phyloP scores from a whole-genome alignment of 2,888 invertebrate species.

The Meandrusa payeni region DNA sequence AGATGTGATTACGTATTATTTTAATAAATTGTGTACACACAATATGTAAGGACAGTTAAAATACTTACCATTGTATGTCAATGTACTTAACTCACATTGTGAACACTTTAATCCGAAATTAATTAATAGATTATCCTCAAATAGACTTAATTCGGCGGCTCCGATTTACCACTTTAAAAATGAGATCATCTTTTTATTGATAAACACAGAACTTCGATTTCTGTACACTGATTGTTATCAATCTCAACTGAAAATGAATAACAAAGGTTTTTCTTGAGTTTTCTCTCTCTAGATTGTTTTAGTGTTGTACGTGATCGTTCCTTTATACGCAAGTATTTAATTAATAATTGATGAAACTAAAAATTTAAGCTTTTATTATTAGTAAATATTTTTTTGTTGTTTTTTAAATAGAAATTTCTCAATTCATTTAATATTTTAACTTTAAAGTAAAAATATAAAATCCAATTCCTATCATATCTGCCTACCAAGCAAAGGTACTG shows the following conservation, averaged over 20 bases:
- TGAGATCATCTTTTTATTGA: constrained; percentile 21
- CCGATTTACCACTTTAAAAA: constrained; percentile 22
- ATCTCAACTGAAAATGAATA: constrained; percentile 31
- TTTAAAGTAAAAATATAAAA: too few relatives aligned
- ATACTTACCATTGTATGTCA: constrained; percentile 53
- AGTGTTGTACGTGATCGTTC: neutral
- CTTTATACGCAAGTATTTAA: neutral
- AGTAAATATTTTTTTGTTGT: too few relatives aligned
- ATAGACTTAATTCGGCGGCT: constrained; percentile 21
- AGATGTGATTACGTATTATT: too few relatives aligned
- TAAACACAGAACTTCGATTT: constrained; percentile 14
- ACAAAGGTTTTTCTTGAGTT: constrained; percentile 34
- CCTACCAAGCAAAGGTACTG: too few relatives aligned
- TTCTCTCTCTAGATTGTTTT: constrained; percentile 22
- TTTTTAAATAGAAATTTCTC: too few relatives aligned
- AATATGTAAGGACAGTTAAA: too few relatives aligned
- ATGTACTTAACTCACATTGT: constrained; percentile 53
- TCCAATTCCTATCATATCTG: too few relatives aligned
- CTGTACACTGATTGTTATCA: constrained; percentile 17
- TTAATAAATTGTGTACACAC: too few relatives aligned
- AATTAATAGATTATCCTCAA: constrained; percentile 21
- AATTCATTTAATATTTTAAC: too few relatives aligned
- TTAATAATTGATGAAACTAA: too few relatives aligned
- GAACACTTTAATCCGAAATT: constrained; percentile 34
- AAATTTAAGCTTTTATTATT: too few relatives aligned